Conservation (phyloP, 2,113 vertebrate species). For the Plotosus lineatus region DNA sequence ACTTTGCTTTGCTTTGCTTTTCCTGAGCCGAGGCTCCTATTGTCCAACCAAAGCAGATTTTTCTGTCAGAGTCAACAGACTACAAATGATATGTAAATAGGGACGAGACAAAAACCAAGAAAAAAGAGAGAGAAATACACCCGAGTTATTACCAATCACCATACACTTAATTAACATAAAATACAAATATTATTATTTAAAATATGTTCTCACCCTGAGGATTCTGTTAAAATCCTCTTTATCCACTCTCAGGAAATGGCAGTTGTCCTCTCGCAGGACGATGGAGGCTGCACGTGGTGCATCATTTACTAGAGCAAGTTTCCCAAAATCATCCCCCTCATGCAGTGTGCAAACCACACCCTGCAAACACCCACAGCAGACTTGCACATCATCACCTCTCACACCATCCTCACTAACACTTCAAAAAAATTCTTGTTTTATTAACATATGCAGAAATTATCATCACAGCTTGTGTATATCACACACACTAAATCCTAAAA, state of each 20-base stretch:
- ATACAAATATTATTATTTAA: background rate
- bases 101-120: background rate
- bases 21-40: conserved; percentile 34
- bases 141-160: background rate
- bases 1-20: conserved; percentile 26
- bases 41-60: conserved; percentile 33
- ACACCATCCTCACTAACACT: background rate
- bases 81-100: background rate
- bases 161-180: background rate
- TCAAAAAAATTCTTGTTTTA: background rate
- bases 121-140: background rate
- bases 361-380: conserved; percentile 65
- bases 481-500: background rate
- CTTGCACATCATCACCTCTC: background rate
- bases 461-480: background rate
- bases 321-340: conserved; percentile 97
- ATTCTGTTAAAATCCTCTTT: conserved; percentile 99
- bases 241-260: conserved; percentile 96
- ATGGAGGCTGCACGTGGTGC: conserved; percentile 96
- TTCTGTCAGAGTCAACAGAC: conserved; percentile 6
- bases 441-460: background rate
- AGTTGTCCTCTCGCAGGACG: conserved; percentile 93
- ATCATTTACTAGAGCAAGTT: conserved; percentile 95
- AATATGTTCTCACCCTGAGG: conserved; percentile 80
- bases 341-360: conserved; percentile 96